Percentiles rank a stretch among this genome's conserved stretches.
Evolutionary conservation across 2,797 vertebrate species (phyloP).

Genomic region (Karalla daura): DNA sequence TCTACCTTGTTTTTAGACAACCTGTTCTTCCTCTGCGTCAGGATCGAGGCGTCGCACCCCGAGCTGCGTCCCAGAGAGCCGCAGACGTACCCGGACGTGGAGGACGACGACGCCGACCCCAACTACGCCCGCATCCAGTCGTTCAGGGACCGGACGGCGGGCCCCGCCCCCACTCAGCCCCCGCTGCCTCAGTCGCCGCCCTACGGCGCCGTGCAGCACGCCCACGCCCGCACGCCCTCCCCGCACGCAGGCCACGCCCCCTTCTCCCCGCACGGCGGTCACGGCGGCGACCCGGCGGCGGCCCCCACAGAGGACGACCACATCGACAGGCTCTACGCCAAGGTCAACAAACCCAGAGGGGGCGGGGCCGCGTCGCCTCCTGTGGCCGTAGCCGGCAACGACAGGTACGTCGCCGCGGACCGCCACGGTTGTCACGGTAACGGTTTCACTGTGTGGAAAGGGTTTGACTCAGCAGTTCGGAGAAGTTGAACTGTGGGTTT

Average conservation of each 20-base stretch:
- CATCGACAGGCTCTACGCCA: constrained; percentile 92
- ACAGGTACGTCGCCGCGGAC: constrained; percentile 84
- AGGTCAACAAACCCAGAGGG: constrained; percentile 92
- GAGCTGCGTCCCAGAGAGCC: constrained; percentile 85
- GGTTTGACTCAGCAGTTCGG: no score
- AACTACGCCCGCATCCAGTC: constrained; percentile 95
- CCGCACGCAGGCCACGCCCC: constrained; percentile 79
- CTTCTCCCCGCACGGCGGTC: constrained; percentile 76
- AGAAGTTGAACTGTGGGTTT: no score
- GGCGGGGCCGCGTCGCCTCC: constrained; percentile 79
- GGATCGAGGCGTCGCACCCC: constrained; percentile 92
- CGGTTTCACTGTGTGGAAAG: no score
- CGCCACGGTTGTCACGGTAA: no score
- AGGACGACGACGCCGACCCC: constrained; percentile 94
- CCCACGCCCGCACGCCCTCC: constrained; percentile 82
- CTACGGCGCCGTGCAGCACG: constrained; percentile 77
- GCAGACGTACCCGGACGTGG: constrained; percentile 84
- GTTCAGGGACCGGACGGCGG: constrained; percentile 84
- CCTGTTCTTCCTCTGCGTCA: constrained; percentile 59
- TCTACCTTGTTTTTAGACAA: no score
- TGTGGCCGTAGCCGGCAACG: constrained; percentile 77
- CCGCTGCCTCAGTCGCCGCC: constrained; percentile 77
- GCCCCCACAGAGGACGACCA: constrained; percentile 86
- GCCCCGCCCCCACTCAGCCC: constrained; percentile 64
- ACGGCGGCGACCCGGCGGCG: constrained; percentile 77